These are phyloP conservation scores for Euplagia quadripunctaria DNA, from an alignment of 2,888 invertebrate genomes.

Conservation along the genomic window DNA sequence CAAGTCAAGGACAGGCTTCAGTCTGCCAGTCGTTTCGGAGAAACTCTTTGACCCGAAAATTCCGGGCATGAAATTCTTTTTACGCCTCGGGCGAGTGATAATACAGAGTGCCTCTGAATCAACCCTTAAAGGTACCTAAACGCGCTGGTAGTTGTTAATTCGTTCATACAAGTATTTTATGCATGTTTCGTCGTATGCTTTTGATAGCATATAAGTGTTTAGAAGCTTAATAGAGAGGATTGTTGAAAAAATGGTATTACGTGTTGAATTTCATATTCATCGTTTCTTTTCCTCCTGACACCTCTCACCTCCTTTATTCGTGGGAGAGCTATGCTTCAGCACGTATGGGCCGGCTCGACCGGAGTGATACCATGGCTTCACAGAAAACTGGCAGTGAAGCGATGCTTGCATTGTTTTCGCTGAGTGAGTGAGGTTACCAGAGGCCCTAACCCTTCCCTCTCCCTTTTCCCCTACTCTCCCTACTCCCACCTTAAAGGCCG, in stretches of 20 bases:
- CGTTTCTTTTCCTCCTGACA: slow-evolving; percentile 23
- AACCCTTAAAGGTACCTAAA: slow-evolving; percentile 10
- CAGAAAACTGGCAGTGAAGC: too few relatives aligned
- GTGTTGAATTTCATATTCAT: slow-evolving; percentile 41
- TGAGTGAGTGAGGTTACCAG: too few relatives aligned
- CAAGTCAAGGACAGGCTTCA: slow-evolving; percentile 23
- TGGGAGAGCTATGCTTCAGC: too few relatives aligned
- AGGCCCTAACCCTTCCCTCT: too few relatives aligned
- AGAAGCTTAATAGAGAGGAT: background rate
- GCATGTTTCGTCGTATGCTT: slow-evolving; percentile 14
- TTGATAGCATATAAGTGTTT: background rate
- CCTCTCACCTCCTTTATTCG: too few relatives aligned
- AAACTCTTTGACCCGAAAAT: slow-evolving; percentile 33
- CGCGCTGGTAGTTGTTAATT: slow-evolving; percentile 18
- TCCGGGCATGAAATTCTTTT: slow-evolving; percentile 25
- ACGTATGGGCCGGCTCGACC: too few relatives aligned
- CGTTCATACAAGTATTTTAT: slow-evolving; percentile 23
- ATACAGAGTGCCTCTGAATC: slow-evolving; percentile 27
- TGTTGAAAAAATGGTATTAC: slow-evolving; percentile 26
- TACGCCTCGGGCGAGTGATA: slow-evolving; percentile 25
- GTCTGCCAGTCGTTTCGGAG: slow-evolving; percentile 8
- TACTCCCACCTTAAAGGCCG: too few relatives aligned
- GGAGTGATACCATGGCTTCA: too few relatives aligned
- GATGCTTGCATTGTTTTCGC: too few relatives aligned
- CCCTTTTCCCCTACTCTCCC: too few relatives aligned